Percentiles rank a stretch among this genome's conserved stretches.
Evolutionary conservation across 2,888 invertebrate genomes (phyloP).

Genomic region (Hermodice carunculata): DNA sequence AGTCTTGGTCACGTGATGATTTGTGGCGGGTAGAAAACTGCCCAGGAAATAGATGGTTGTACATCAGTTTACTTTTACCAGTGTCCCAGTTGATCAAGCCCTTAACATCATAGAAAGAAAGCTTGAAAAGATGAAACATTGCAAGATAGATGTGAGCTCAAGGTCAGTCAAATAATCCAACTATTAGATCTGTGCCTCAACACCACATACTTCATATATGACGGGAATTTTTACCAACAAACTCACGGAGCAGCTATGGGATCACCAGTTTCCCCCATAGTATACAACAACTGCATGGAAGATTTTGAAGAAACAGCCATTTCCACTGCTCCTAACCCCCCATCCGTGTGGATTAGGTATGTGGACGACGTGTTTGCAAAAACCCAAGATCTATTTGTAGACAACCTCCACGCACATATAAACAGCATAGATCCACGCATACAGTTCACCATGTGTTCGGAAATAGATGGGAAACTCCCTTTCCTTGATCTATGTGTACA

Average conservation of each 20-base stretch:
- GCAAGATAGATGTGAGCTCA: background rate
- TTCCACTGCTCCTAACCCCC: background rate
- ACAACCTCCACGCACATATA: background rate
- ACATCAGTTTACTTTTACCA: too few species aligned
- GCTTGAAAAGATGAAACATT: slow-evolving; percentile 4
- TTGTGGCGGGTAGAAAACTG: too few species aligned
- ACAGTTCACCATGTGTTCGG: background rate
- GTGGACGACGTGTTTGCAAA: background rate
- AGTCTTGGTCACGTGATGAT: too few species aligned
- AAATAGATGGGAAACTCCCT: slow-evolving; percentile 4
- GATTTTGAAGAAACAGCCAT: background rate
- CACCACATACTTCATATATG: slow-evolving; percentile 6
- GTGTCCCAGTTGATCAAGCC: background rate
- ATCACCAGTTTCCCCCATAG: background rate
- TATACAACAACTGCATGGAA: slow-evolving; percentile 7
- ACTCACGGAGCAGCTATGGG: slow-evolving; percentile 11
- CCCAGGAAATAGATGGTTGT: too few species aligned
- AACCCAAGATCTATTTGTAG: background rate
- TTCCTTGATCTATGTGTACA: background rate
- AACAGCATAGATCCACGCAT: slow-evolving; percentile 5
- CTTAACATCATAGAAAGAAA: background rate
- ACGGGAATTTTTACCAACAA: background rate
- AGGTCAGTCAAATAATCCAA: background rate
- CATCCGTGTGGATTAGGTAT: background rate
- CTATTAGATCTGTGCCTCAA: slow-evolving; percentile 4